phyloP scores from a whole-genome alignment of 2,113 vertebrate species.

The Catharus minimus region DNA sequence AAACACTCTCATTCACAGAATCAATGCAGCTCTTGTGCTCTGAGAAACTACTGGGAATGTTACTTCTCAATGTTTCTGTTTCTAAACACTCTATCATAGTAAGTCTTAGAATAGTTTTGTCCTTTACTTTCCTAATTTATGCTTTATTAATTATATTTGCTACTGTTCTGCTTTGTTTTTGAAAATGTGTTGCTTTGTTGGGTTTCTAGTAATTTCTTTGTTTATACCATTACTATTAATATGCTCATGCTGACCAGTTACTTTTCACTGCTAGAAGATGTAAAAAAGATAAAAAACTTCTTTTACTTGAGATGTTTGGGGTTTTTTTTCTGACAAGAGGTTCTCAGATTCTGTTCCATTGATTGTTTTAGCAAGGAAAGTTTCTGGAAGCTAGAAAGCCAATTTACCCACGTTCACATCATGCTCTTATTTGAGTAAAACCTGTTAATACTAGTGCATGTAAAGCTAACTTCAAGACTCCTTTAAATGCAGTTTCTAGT shows the following conservation, averaged over 20 bases:
- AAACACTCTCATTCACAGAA: background rate
- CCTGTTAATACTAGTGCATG: background rate
- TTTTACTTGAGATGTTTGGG: background rate
- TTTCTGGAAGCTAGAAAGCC: background rate
- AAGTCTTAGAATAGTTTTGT: background rate
- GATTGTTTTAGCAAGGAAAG: background rate
- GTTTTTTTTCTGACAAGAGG: rapidly evolving
- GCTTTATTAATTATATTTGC: background rate
- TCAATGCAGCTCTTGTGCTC: rapidly evolving
- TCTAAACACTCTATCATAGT: background rate
- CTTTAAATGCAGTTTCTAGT: background rate
- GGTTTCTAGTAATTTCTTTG: background rate
- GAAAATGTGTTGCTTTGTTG: background rate
- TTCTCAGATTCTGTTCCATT: background rate
- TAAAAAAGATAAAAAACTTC: background rate
- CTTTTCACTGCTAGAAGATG: background rate
- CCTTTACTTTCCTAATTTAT: background rate
- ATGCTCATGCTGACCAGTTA: background rate
- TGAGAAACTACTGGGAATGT: background rate
- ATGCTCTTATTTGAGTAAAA: background rate
- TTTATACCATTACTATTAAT: background rate
- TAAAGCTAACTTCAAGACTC: background rate
- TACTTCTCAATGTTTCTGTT: background rate
- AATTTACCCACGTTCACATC: rapidly evolving
- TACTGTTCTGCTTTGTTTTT: background rate